Base-by-base conservation (phyloP, 2,797 vertebrate genomes). In the Chelon auratus region DNA sequence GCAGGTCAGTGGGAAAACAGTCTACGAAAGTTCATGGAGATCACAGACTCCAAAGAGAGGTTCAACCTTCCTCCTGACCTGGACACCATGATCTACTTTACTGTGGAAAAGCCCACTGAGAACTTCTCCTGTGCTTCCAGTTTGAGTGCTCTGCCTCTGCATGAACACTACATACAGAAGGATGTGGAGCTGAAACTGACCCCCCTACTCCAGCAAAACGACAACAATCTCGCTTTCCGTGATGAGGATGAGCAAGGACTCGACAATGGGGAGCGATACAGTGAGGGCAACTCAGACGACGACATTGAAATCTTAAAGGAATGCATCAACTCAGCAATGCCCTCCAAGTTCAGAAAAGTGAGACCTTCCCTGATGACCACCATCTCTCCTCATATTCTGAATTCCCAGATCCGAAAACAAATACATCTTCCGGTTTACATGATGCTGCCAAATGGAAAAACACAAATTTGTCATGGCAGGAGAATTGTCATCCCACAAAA, bases 91-190 rank as follows among this genome's bases (percentile, higher is more conserved):
- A 97, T 99, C 62, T 98, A 99, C 85, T 99, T 99, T 87, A 99
- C 98, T 0, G 96, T 98, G 83, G 98, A 99, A 93, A 98, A 99
- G 77, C 98, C 98, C 0, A 97, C 96, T 0, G 98, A 99, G 89
- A 99, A 99, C 89, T 99, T 99, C 89, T 99, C 98, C 0, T 99
- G 98, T 2, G 98, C 98, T n/a, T 99, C 98, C 17, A 99, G 98
- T 88, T 92, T 99, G 74, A 99, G 98, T 0, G 98, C 98, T 0
- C 88, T 99, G 78, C 97, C 97, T 48, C 95, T 99, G 57, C 97
- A 99, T 0, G 97, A 99, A 83, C 97, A 97, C 76, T 99, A 99
- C 0, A 95, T 99, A 5, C 97, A 99, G 87, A 97, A 99, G 89
- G 98, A 99, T 0, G 97, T 99, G 62, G 98, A 99, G 87, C 95